phyloP scores from a whole-genome alignment of 2,888 invertebrate species.

The Corbicula japonica region DNA sequence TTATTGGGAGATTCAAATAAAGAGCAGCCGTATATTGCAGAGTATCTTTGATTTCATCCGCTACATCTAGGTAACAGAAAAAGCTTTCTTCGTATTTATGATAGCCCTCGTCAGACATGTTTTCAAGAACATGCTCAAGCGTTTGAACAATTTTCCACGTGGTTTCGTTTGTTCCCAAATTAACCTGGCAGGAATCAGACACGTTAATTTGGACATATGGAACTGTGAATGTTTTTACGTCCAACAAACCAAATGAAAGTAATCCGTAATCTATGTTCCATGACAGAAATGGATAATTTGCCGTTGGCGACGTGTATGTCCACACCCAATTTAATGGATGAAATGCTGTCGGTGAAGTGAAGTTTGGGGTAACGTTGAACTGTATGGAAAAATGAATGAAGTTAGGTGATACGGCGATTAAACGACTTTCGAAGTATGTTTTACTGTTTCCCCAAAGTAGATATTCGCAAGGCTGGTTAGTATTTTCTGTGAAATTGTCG shows the following conservation, averaged over 20 bases:
- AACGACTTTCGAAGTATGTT: constrained; percentile 29
- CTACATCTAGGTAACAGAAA: constrained; percentile 48
- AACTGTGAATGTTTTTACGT: constrained; percentile 38
- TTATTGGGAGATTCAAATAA: constrained; percentile 42
- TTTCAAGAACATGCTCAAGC: background rate
- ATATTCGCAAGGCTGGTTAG: too few species aligned
- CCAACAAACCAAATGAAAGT: constrained; percentile 50
- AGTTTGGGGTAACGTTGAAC: background rate
- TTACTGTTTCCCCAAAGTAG: constrained; percentile 17
- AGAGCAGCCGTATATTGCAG: constrained; percentile 29
- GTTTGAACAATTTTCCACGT: constrained; percentile 30
- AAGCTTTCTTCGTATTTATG: constrained; percentile 40
- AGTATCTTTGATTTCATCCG: constrained; percentile 17
- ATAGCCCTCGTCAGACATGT: background rate
- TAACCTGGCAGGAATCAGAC: constrained; percentile 10
- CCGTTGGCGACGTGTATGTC: constrained; percentile 41
- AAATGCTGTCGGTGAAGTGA: constrained; percentile 28
- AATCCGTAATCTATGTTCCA: constrained; percentile 51
- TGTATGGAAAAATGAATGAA: constrained; percentile 35
- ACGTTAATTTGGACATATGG: constrained; percentile 5
- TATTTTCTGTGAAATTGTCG: background rate
- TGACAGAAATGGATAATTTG: constrained; percentile 41
- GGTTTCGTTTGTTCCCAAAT: constrained; percentile 37
- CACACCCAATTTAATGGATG: constrained; percentile 49
- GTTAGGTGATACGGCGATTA: constrained; percentile 20